Conservation (phyloP, 64 coral and sea anemone species). For the Catalaphyllia jardinei region DNA sequence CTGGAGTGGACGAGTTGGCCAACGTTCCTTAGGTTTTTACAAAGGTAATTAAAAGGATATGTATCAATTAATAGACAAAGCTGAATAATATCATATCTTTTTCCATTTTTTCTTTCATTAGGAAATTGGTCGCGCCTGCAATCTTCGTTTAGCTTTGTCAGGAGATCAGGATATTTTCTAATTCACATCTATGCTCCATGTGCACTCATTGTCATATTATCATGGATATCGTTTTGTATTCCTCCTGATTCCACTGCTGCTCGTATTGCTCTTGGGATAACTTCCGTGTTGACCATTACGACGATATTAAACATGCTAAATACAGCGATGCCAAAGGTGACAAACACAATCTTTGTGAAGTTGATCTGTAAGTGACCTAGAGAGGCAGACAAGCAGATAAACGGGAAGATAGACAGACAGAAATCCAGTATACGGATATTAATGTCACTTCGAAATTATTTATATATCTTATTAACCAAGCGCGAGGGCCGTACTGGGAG, state of each 20-base stretch:
- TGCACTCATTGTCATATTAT: constrained; percentile 92
- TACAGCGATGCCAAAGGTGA: constrained; percentile 92
- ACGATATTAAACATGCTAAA: constrained; percentile 93
- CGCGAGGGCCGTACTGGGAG: too few species aligned
- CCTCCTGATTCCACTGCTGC: constrained; percentile 92
- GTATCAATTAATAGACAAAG: not conserved
- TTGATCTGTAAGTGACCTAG: not conserved
- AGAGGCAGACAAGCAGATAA: not conserved
- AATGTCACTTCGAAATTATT: too few species aligned
- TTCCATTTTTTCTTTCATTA: constrained; percentile 14
- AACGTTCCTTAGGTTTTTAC: too few species aligned
- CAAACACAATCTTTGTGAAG: not conserved
- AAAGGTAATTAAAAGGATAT: too few species aligned
- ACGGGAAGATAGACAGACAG: too few species aligned
- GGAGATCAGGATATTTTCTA: constrained; percentile 89
- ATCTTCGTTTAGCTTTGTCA: constrained; percentile 63
- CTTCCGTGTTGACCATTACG: constrained; percentile 84
- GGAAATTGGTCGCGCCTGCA: constrained; percentile 90
- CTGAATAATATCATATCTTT: too few species aligned
- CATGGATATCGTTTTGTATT: constrained; percentile 99
- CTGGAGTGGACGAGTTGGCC: too few species aligned
- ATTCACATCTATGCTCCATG: constrained; percentile 97
- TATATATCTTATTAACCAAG: too few species aligned
- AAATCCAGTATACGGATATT: too few species aligned
- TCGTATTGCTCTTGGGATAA: constrained; percentile 86